Conservation (phyloP, 2,797 vertebrate species). For the Enteromius trimaculatus region DNA sequence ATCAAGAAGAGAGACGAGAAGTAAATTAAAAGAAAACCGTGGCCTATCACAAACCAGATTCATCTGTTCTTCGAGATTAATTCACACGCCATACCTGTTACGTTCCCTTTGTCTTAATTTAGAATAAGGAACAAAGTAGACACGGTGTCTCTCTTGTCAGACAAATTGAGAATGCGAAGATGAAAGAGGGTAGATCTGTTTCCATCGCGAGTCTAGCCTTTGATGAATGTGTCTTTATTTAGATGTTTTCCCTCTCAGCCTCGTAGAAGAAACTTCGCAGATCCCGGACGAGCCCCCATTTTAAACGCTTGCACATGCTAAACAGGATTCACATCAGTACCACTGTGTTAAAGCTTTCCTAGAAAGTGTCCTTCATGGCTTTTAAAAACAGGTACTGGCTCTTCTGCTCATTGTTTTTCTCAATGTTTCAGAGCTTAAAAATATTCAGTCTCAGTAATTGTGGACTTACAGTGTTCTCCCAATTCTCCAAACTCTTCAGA, state of each 20-base stretch:
- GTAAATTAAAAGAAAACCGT: no score
- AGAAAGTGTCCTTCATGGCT: neutral
- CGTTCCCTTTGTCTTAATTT: conserved; percentile 36
- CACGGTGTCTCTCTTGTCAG: conserved; percentile 22
- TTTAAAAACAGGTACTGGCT: neutral
- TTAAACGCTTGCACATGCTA: neutral
- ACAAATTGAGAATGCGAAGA: conserved; percentile 44
- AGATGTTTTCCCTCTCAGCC: neutral
- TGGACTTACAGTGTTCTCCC: neutral
- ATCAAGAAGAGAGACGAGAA: neutral
- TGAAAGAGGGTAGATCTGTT: conserved; percentile 34
- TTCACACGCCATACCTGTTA: conserved; percentile 21
- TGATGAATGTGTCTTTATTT: conserved; percentile 23
- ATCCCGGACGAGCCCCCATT: neutral
- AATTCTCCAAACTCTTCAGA: neutral
- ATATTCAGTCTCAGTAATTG: neutral
- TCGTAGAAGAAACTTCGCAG: neutral
- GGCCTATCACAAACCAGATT: conserved; percentile 20
- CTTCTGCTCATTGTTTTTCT: neutral
- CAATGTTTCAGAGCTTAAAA: neutral
- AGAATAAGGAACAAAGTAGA: conserved; percentile 21
- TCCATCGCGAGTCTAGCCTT: neutral
- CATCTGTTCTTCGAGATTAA: conserved; percentile 7
- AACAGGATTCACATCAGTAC: neutral
- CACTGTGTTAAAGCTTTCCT: neutral